Evolutionary conservation across 1,140 invertebrate genomes (phyloP).

Genomic region (Temnothorax nylanderi): DNA sequence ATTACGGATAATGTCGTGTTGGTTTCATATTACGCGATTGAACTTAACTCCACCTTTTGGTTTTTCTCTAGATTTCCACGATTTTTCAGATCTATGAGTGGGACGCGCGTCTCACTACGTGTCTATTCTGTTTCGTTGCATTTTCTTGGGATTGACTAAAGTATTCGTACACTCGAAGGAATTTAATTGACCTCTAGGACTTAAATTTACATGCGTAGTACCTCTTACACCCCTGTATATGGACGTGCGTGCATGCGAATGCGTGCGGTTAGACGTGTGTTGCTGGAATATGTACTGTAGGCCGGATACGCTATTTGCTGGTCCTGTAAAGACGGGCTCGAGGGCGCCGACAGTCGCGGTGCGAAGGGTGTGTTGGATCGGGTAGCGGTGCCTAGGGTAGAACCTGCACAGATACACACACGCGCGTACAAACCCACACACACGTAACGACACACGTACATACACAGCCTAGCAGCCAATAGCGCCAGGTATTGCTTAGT

Average conservation of each 20-base stretch:
- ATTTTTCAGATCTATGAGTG: background rate
- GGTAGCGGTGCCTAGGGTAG: conserved; percentile 35
- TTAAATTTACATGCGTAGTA: background rate
- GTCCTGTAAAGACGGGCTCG: conserved; percentile 75
- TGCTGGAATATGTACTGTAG: conserved; percentile 25
- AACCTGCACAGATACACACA: conserved; percentile 52
- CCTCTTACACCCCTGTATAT: conserved; percentile 13
- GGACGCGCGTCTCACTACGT: background rate
- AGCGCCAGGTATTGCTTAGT: conserved; percentile 81
- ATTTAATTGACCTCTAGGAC: background rate
- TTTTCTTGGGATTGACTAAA: background rate
- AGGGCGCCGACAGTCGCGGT: conserved; percentile 62
- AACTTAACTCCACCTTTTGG: background rate
- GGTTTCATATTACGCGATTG: background rate
- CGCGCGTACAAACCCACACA: background rate
- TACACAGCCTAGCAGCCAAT: conserved; percentile 61
- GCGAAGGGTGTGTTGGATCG: conserved; percentile 56
- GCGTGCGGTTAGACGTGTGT: conserved; percentile 20
- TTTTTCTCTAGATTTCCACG: background rate
- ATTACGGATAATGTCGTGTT: background rate
- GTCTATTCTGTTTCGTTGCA: background rate
- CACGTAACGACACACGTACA: background rate
- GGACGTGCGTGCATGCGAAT: background rate
- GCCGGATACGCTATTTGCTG: conserved; percentile 69
- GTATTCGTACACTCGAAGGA: background rate